Base-by-base conservation (phyloP, 2,797 vertebrate genomes). In the Lithobates sylvaticus region DNA sequence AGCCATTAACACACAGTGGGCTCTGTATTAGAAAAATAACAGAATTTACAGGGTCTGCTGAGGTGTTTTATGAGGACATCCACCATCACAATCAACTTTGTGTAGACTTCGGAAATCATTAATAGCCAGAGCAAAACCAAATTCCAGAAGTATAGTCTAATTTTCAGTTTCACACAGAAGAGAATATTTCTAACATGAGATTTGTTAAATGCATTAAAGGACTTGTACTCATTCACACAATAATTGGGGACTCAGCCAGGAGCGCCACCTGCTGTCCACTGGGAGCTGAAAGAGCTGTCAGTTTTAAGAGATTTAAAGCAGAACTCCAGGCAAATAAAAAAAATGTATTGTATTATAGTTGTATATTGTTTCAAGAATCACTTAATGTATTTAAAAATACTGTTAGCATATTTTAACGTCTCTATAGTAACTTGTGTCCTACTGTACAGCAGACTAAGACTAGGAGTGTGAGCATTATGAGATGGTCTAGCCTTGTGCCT, bases 41-140 rank as follows among this genome's bases (percentile, higher is more conserved):
- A 47, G 23, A 64, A 74, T 74, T 64, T 82, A 65, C 50, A 82
- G 58, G 71, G 21, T 73, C 44, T 81, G 69, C 78, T 58, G 13
- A 61, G 78, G 78, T 81, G 78, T 72, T 81, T 81, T 81, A 81
- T 81, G 44, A 36, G 78, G 78, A 36, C 78, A 71, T 26, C 47
- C n/a, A 72, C 29, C 50, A 13, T 72, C 34, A 61, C 34, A 39
- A 7, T 61, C 9, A 21, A n/a, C 26, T 47, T 26, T 29, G 10
- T 10, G 21, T 54, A 23, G 5, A 61, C 34, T 10, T 21, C 10
- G 29, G 29, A 29, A 44, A 69, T 29, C 42, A 58, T 54, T 34
- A 36, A 36, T 71, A 34, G 47, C 78, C 26, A 80, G 67, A 70
- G 78, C 75, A 36, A 34, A 77, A 77, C 44, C 21, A 34, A 61